Evolutionary conservation across 2,113 vertebrate genomes (phyloP).

Genomic region (Microtus pennsylvanicus): DNA sequence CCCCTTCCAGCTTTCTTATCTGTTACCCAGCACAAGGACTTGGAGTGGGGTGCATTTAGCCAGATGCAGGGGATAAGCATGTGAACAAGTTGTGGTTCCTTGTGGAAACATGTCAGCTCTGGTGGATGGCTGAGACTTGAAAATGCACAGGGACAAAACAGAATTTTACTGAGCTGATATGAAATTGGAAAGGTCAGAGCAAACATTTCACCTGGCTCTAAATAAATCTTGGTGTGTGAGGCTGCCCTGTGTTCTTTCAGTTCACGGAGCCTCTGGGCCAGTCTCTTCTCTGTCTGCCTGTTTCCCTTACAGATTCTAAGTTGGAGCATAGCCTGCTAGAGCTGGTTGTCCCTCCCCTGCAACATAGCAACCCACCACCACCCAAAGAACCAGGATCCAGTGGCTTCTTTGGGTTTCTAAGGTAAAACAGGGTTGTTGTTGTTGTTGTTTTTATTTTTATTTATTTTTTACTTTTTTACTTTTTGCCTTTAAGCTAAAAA

Average conservation of each 20-base stretch:
- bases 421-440: conserved; percentile 54
- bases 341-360: not conserved
- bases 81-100: not conserved
- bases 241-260: not conserved
- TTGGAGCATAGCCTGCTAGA: not conserved
- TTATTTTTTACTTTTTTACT: too few relatives aligned
- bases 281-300: not conserved
- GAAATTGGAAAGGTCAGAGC: conserved; percentile 46
- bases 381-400: not conserved
- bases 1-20: not conserved
- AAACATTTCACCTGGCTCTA: conserved; percentile 32
- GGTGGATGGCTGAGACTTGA: not conserved
- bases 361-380: not conserved
- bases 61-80: not conserved
- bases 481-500: not conserved
- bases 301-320: conserved; percentile 60
- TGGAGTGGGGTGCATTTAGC: not conserved
- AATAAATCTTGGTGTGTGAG: not conserved
- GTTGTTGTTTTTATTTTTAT: too few relatives aligned
- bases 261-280: not conserved
- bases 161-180: conserved; percentile 24
- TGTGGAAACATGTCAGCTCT: not conserved
- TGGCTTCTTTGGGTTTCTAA: conserved; percentile 74
- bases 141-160: conserved; percentile 45
- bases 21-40: not conserved